Evolutionary conservation across 1,140 invertebrate genomes (phyloP), one percentile per base, ranked within the genome.

Genomic region (Cylas formicarius): DNA sequence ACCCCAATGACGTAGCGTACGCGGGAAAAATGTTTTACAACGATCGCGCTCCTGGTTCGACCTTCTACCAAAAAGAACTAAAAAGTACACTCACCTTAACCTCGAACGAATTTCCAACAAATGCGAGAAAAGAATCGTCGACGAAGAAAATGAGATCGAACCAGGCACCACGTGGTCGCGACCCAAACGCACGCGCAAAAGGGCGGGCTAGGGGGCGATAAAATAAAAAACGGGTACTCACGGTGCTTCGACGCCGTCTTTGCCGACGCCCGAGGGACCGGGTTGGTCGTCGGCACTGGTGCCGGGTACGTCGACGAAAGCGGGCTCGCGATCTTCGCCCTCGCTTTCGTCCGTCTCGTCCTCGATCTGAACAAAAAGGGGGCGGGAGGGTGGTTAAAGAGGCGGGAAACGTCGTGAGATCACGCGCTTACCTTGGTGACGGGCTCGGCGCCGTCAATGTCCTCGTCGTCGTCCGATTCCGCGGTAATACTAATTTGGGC

Each of bases 191-290:
- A 42, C 39, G 44, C 40, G 33, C 36, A 36, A 41, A 27, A 11
- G 26, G 27, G 39, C 21, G 32, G n/a, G n/a, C n/a, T n/a, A n/a
- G n/a, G 38, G 16, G 8, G 43, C 26, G 21, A 33, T 46, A 32
- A 54, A 54, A 50, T 50, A 54, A 54, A 54, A 48, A 50, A 45
- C 40, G 46, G 39, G 34, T 72, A 75, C 73, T 75, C 69, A 75
- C 73, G 72, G 71, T 70, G 70, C 65, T 62, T 73, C 72, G 37
- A 67, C 57, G 57, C 71, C 64, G 31, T 54, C 63, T 61, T 56
- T 72, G 62, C 45, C 71, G 60, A 76, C 52, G n/a, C 74, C 74
- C 0, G 73, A 75, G 0, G 74, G 74, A 22, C 74, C 74, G 17
- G 74, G 57, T 48, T 64, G 61, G n/a, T 65, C 72, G 49, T 73